These are phyloP conservation scores for Onychostruthus taczanowskii DNA, from an alignment of 2,113 vertebrate genomes.

Conservation along the genomic window DNA sequence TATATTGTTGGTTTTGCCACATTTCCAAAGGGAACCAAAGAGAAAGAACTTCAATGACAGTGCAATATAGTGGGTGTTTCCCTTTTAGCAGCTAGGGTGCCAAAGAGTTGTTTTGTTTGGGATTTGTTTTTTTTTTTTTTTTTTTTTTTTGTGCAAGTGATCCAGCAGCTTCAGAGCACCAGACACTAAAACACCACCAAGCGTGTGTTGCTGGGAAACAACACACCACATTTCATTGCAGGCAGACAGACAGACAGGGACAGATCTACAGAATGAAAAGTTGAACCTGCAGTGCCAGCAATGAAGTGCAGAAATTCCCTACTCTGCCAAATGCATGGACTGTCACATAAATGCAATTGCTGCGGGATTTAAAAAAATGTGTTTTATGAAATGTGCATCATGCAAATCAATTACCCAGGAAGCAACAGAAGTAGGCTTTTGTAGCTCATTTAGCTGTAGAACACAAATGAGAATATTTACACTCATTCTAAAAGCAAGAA, in stretches of 20 bases:
- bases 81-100: neutral
- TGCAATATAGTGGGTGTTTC: neutral
- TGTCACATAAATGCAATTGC: neutral
- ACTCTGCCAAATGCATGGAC: neutral
- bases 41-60: neutral
- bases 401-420: neutral
- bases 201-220: neutral
- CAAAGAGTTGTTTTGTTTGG: neutral
- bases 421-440: neutral
- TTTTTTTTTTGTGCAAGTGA: neutral
- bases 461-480: neutral
- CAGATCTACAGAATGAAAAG: neutral
- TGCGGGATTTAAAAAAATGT: neutral
- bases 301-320: neutral
- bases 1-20: neutral
- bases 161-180: neutral
- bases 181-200: neutral
- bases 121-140: neutral
- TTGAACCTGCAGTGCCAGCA: neutral
- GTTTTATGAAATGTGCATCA: neutral
- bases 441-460: neutral
- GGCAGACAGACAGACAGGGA: neutral
- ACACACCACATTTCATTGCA: neutral
- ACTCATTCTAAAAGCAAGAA: neutral
- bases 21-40: neutral